phyloP scores from a whole-genome alignment of 2,888 invertebrate genomes.

The Leucozona laternaria region DNA sequence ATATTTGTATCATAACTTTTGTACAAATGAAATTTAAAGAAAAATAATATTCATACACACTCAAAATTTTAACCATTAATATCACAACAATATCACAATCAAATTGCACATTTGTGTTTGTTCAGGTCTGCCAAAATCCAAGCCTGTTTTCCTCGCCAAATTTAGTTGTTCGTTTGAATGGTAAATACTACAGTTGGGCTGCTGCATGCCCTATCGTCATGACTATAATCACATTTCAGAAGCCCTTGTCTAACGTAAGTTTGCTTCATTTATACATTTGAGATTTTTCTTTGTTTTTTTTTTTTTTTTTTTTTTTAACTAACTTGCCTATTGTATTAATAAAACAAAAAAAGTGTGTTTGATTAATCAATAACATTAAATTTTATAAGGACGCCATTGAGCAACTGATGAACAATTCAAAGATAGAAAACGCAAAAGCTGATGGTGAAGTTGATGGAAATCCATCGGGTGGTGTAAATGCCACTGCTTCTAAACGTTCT shows the following conservation, averaged over 20 bases:
- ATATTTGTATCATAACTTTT: neutral
- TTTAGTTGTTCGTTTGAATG: slow-evolving; percentile 93
- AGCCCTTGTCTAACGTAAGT: slow-evolving; percentile 91
- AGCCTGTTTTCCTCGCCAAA: slow-evolving; percentile 91
- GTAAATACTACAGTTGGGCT: slow-evolving; percentile 95
- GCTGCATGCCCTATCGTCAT: slow-evolving; percentile 96
- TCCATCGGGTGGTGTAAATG: slow-evolving; percentile 76
- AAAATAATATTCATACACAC: neutral
- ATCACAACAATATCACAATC: slow-evolving; percentile 84
- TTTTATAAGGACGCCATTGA: slow-evolving; percentile 81
- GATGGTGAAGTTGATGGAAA: slow-evolving; percentile 76
- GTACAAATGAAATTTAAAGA: slow-evolving; percentile 19
- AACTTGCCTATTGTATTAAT: neutral
- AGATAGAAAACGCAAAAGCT: slow-evolving; percentile 76
- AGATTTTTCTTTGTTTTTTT: neutral
- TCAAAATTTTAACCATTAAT: slow-evolving; percentile 7
- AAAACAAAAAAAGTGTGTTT: neutral
- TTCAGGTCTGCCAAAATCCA: slow-evolving; percentile 88
- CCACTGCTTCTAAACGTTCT: slow-evolving; percentile 83
- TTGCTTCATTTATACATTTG: slow-evolving; percentile 53
- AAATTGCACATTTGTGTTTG: slow-evolving; percentile 84
- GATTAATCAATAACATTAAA: neutral
- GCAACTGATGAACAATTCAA: slow-evolving; percentile 80
- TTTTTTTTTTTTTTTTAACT: neutral
- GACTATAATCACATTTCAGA: slow-evolving; percentile 93